Evolutionary conservation across 1,140 invertebrate genomes (phyloP).

Genomic region (Brachionus calyciflorus): DNA sequence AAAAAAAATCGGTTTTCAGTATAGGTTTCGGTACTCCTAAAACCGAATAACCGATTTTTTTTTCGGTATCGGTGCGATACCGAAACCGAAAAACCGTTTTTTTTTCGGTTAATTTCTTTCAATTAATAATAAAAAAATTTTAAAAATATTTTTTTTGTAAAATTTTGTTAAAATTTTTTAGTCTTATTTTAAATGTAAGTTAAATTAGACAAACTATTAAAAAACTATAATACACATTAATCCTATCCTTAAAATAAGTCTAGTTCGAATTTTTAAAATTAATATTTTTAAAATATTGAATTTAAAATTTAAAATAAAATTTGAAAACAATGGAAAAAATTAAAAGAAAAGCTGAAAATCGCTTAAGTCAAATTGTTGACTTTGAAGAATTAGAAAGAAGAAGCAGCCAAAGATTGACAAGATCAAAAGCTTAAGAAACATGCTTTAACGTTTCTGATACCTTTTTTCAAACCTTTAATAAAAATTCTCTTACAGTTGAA

Average conservation of each 20-base stretch:
- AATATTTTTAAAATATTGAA: too few species aligned
- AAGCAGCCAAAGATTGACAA: neutral
- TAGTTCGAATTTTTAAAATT: neutral
- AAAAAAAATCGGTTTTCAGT: neutral
- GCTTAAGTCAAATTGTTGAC: neutral
- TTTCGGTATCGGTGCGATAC: too few species aligned
- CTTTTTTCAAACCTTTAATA: too few species aligned
- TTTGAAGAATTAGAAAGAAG: neutral
- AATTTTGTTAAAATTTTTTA: neutral
- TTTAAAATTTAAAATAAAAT: neutral
- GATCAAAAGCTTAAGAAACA: neutral
- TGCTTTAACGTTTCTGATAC: too few species aligned
- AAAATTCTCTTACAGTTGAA: too few species aligned
- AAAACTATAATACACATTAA: neutral
- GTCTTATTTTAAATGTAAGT: neutral
- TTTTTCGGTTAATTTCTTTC: neutral
- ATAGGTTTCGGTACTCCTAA: neutral
- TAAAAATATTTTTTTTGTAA: neutral
- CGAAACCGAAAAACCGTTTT: neutral
- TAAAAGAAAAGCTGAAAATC: neutral
- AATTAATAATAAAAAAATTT: neutral
- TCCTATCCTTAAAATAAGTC: neutral
- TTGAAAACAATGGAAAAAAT: slow-evolving; percentile 17
- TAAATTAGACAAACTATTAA: slow-evolving; percentile 3
- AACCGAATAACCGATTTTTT: too few species aligned